Base-by-base conservation (phyloP, 2,797 vertebrate species). In the Pachyuromys duprasi region DNA sequence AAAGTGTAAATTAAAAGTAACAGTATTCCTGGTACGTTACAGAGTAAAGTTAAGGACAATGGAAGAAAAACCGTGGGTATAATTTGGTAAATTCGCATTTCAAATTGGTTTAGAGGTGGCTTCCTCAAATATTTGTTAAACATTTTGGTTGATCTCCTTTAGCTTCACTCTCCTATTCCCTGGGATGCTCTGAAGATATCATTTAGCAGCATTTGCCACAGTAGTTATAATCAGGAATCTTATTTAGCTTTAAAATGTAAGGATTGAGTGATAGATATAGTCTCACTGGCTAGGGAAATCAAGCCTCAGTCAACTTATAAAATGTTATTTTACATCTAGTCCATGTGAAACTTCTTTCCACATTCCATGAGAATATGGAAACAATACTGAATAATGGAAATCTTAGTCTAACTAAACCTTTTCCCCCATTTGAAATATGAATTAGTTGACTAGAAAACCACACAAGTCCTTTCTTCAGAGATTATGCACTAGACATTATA, bases 1-100 rank as follows among this genome's bases (percentile, higher is more conserved):
- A 96, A 15, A n/a, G 97, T 96, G 75, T 92, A 95, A 93, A 95
- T 98, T 93, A 91, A 65, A 97, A 94, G 15, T 96, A 94, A 97
- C 93, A 97, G 93, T 96, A 91, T 2, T 95, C 62, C 55, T 95
- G 79, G 81, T 93, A 92, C 12, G 74, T 87, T 97, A 96, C 83
- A 96, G 74, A 93, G 89, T 1, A 96, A 96, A 97, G 93, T 78
- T 89, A 93, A 96, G 80, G 33, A 67, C 20, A 97, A 75, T 17
- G 4, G 3, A 80, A 96, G 75, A 90, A 91, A 91, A 17, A 79
- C 20, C 31, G 1, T 57, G 2, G 53, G 86, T 79, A 70, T 72
- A 87, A 79, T 79, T 97, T 63, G 86, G 17, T 22, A 78, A 89
- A 96, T 63, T 22, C 39, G 6, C 8, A 89, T 57, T 1, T 9